A percentile compares a stretch with the other conserved stretches of the same genome.
These are phyloP conservation scores for Buphagus erythrorhynchus DNA, from an alignment of 2,797 vertebrate species.

Conservation along the genomic window DNA sequence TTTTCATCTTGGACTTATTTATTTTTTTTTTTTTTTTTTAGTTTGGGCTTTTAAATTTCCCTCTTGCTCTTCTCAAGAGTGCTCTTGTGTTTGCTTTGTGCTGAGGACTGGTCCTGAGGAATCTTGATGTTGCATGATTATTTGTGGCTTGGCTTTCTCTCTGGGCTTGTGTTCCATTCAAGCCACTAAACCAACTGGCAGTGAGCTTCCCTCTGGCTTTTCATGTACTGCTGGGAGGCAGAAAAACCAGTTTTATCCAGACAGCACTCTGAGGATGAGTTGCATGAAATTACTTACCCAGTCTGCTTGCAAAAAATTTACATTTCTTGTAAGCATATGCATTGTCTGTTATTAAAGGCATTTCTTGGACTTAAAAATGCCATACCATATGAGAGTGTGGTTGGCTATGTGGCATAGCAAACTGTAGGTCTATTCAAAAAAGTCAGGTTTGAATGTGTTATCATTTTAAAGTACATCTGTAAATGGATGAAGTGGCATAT, in stretches of 20 bases:
- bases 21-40: background rate
- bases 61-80: background rate
- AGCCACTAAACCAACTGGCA: constrained; percentile 64
- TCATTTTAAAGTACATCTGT: background rate
- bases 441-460: background rate
- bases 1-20: background rate
- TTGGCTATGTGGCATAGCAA: background rate
- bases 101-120: constrained; percentile 34
- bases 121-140: constrained; percentile 28
- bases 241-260: constrained; percentile 64
- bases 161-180: constrained; percentile 28
- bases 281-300: constrained; percentile 25
- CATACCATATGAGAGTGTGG: background rate
- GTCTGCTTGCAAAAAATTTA: background rate
- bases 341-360: constrained; percentile 28
- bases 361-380: background rate
- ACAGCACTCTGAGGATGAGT: constrained; percentile 41
- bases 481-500: background rate
- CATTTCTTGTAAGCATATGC: constrained; percentile 5
- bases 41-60: background rate
- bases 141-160: constrained; percentile 52
- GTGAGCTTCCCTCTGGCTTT: background rate
- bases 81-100: constrained; percentile 13
- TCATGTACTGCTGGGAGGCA: constrained; percentile 36
- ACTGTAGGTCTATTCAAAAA: background rate